Evolutionary conservation across 2,888 invertebrate genomes (phyloP).

Genomic region (Physocephala rufipes): DNA sequence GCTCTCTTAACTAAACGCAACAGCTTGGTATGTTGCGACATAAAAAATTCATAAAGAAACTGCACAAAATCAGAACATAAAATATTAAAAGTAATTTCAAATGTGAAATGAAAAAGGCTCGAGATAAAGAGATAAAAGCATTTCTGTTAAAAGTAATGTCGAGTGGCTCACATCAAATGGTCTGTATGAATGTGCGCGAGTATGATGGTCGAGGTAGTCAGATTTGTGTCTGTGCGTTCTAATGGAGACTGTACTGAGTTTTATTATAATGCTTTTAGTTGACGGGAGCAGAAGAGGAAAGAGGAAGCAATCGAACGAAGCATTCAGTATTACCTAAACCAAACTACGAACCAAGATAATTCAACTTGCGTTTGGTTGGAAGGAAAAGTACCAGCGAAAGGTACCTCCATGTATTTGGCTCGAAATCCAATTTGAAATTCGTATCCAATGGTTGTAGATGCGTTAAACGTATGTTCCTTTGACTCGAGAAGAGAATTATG

Average conservation of each 20-base stretch:
- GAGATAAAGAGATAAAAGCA: conserved; percentile 8
- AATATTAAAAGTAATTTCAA: conserved; percentile 12
- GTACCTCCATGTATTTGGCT: not conserved
- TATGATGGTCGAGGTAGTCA: not conserved
- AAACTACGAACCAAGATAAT: too few relatives aligned
- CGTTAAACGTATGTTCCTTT: not conserved
- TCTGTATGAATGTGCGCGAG: too few relatives aligned
- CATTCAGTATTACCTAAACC: too few relatives aligned
- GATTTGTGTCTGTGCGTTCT: too few relatives aligned
- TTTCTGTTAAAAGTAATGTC: not conserved
- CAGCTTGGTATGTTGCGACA: conserved; percentile 2
- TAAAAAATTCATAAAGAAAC: conserved; percentile 17
- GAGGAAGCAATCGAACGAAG: too few relatives aligned
- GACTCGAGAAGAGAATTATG: conserved; percentile 1
- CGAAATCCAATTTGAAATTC: not conserved
- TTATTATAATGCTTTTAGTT: not conserved
- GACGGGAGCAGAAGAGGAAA: conserved; percentile 42
- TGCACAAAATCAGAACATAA: conserved; percentile 17
- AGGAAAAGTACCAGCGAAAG: not conserved
- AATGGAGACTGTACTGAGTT: too few relatives aligned
- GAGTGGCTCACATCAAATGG: too few relatives aligned
- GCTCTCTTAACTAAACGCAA: not conserved
- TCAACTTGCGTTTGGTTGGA: not conserved
- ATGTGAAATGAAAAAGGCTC: conserved; percentile 8
- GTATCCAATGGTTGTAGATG: not conserved